phyloP scores from a whole-genome alignment of 1,140 invertebrate species.

The Neodiprion pinetum region DNA sequence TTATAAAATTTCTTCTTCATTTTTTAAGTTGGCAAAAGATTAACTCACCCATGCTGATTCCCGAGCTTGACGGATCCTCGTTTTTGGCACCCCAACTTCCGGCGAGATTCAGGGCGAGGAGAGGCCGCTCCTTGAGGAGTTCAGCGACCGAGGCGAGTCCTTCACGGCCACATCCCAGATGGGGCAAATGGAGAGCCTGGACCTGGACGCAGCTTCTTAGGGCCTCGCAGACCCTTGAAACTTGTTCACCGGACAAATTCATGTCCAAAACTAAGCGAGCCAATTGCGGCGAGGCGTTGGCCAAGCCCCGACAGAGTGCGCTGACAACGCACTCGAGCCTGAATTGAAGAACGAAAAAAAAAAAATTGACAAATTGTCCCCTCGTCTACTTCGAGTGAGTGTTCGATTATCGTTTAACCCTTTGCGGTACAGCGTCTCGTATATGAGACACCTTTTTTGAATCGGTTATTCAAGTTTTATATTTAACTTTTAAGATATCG shows the following conservation, averaged over 20 bases:
- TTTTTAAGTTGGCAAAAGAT: too few relatives aligned
- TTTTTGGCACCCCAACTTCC: slow-evolving; percentile 62
- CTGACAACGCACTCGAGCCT: slow-evolving; percentile 64
- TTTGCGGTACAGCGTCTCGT: too few relatives aligned
- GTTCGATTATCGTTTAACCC: too few relatives aligned
- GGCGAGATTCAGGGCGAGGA: slow-evolving; percentile 63
- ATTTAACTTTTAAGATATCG: too few relatives aligned
- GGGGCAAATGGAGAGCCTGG: slow-evolving; percentile 64
- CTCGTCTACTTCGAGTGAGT: too few relatives aligned
- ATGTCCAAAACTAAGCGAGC: slow-evolving; percentile 63
- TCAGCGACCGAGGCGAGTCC: slow-evolving; percentile 61
- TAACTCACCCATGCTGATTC: slow-evolving; percentile 59
- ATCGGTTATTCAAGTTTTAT: too few relatives aligned
- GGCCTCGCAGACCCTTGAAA: slow-evolving; percentile 59
- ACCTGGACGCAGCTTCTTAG: slow-evolving; percentile 60
- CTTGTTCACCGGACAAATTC: slow-evolving; percentile 62
- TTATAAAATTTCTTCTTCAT: too few relatives aligned
- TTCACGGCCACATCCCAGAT: slow-evolving; percentile 64
- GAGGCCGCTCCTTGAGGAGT: slow-evolving; percentile 57
- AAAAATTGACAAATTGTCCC: too few relatives aligned
- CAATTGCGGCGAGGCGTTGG: slow-evolving; percentile 50
- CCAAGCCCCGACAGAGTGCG: slow-evolving; percentile 59
- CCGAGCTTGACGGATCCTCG: slow-evolving; percentile 61
- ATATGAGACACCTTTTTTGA: too few relatives aligned
- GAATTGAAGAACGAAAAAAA: slow-evolving; percentile 26